Percentiles rank a stretch among this genome's conserved stretches.
These are phyloP conservation scores for Oryzias curvinotus DNA, from an alignment of 2,113 vertebrate genomes.

Conservation along the genomic window DNA sequence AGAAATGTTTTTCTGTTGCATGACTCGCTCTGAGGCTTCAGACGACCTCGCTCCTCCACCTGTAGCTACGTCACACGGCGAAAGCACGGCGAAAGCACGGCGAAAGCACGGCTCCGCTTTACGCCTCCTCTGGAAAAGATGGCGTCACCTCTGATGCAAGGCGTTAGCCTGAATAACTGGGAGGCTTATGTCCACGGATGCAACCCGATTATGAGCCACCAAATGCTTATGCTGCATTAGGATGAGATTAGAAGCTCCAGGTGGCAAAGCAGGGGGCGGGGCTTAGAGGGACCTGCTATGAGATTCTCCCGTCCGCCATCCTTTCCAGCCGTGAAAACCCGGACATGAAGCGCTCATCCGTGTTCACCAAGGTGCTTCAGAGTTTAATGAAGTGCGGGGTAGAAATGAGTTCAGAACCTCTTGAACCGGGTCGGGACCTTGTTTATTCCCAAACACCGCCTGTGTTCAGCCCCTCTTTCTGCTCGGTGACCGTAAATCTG, in stretches of 20 bases:
- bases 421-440: neutral
- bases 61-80: no score
- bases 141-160: no score
- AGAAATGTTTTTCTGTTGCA: slow-evolving; percentile 58
- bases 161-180: no score
- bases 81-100: no score
- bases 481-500: neutral
- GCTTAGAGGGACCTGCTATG: no score
- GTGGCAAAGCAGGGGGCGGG: no score
- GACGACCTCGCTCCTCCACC: slow-evolving; percentile 57
- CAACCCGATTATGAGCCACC: no score
- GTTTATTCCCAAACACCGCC: neutral
- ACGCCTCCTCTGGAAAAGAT: no score
- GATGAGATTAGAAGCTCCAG: neutral
- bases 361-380: no score
- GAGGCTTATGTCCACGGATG: no score
- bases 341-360: neutral
- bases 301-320: no score
- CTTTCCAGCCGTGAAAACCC: neutral
- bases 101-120: no score
- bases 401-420: neutral
- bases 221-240: slow-evolving; percentile 14
- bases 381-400: neutral
- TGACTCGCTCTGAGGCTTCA: slow-evolving; percentile 53
- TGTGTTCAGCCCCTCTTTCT: neutral